Evolutionary conservation across 2,888 invertebrate genomes (phyloP).

Genomic region (Timandra comae): DNA sequence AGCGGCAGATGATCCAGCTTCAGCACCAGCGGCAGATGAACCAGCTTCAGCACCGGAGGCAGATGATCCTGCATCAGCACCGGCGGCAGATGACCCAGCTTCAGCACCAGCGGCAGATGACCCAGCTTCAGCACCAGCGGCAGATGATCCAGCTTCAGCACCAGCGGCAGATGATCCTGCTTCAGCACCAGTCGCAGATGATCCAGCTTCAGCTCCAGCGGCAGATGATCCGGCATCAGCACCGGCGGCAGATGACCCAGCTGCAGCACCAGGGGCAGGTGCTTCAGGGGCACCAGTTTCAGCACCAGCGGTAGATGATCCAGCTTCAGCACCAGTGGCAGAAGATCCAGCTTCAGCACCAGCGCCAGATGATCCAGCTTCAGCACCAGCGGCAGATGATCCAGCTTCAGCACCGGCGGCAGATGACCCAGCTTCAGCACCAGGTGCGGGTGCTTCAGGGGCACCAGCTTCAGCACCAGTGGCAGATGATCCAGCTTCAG

Average conservation of each 20-base stretch:
- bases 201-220: not conserved
- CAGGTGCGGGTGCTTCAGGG: conserved; percentile 3
- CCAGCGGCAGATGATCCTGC: conserved; percentile 1
- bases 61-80: conserved; percentile 1
- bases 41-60: conserved; percentile 2
- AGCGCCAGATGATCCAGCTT: not conserved
- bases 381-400: not conserved
- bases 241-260: not conserved
- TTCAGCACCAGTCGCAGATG: not conserved
- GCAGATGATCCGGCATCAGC: not conserved
- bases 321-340: not conserved
- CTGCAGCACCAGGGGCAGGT: conserved; percentile 1
- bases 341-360: not conserved
- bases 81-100: not conserved
- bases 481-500: conserved; percentile 1
- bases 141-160: not conserved
- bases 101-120: not conserved
- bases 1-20: not conserved
- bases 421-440: conserved; percentile 3
- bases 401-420: conserved; percentile 2
- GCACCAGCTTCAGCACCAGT: conserved; percentile 3
- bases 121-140: not conserved
- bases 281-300: not conserved
- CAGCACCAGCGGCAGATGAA: not conserved
- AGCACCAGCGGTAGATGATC: not conserved